phyloP scores from a whole-genome alignment of 2,888 invertebrate species.

The Pediacus dermestoides region DNA sequence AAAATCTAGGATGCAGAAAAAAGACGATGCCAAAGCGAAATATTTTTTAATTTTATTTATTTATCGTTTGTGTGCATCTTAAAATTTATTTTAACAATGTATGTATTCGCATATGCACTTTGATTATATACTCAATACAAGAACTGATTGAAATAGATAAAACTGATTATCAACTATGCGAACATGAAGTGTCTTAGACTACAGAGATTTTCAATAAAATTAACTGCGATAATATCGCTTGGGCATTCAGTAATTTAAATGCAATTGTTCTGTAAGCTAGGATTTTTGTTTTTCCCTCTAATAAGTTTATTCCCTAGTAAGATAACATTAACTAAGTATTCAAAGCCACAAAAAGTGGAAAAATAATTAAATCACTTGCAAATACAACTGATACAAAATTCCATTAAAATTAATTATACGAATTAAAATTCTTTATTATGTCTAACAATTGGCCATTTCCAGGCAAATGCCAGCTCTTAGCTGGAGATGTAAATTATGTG shows the following conservation, averaged over 20 bases:
- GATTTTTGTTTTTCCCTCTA: not conserved
- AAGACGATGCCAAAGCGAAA: not conserved
- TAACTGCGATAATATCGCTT: conserved; percentile 3
- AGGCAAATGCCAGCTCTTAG: too few species aligned
- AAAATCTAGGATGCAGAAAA: conserved; percentile 5
- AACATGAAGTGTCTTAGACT: not conserved
- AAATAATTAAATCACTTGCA: too few species aligned
- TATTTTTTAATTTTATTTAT: too few species aligned
- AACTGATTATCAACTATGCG: not conserved
- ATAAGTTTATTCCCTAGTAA: not conserved
- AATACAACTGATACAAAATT: too few species aligned
- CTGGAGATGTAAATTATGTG: too few species aligned
- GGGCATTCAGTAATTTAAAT: not conserved
- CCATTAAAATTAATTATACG: too few species aligned
- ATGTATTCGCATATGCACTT: too few species aligned
- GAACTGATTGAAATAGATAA: not conserved
- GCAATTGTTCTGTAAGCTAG: conserved; percentile 2
- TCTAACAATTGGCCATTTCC: too few species aligned
- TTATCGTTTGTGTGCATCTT: too few species aligned
- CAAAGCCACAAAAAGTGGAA: not conserved
- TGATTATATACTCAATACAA: not conserved
- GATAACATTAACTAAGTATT: not conserved
- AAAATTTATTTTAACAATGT: too few species aligned
- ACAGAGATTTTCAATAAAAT: conserved; percentile 5
- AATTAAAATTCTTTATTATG: too few species aligned